These are phyloP conservation scores for Drosophila fuyamai DNA, from an alignment of 1,140 invertebrate species.

Conservation along the genomic window DNA sequence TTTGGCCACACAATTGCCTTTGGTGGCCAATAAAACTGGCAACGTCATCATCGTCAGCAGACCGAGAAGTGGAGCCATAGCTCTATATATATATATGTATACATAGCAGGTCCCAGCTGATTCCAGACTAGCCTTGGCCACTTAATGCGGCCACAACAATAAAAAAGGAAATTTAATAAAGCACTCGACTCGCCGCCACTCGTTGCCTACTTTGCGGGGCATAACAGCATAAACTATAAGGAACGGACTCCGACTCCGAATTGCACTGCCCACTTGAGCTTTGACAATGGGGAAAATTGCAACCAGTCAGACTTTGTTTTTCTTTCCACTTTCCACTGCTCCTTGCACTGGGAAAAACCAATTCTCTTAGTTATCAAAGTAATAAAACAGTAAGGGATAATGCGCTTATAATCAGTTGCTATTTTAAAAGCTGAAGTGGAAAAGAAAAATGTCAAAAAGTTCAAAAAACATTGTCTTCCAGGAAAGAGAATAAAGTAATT, in stretches of 20 bases:
- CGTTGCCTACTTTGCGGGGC: slow-evolving; percentile 75
- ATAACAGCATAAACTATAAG: slow-evolving; percentile 74
- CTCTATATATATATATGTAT: slow-evolving; percentile 1
- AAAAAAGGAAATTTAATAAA: slow-evolving; percentile 81
- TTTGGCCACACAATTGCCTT: slow-evolving; percentile 71
- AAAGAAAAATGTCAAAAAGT: background rate
- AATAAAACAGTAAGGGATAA: background rate
- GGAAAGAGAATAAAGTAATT: background rate
- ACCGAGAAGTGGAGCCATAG: slow-evolving; percentile 19
- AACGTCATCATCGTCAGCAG: slow-evolving; percentile 55
- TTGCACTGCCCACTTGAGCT: slow-evolving; percentile 70
- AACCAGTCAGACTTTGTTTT: slow-evolving; percentile 43
- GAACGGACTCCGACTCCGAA: slow-evolving; percentile 29
- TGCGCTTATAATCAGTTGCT: background rate
- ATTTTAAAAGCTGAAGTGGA: background rate
- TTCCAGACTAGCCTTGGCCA: slow-evolving; percentile 63
- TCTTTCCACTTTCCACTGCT: slow-evolving; percentile 27
- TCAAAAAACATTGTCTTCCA: background rate
- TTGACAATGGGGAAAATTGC: slow-evolving; percentile 72
- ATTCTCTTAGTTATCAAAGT: background rate
- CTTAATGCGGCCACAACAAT: slow-evolving; percentile 80
- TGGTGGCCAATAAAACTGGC: slow-evolving; percentile 69
- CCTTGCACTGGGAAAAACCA: slow-evolving; percentile 10
- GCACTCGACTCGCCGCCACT: slow-evolving; percentile 63
- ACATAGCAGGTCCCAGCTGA: slow-evolving; percentile 45